Conservation (phyloP, 2,113 vertebrate genomes). For the Myxocyprinus asiaticus region DNA sequence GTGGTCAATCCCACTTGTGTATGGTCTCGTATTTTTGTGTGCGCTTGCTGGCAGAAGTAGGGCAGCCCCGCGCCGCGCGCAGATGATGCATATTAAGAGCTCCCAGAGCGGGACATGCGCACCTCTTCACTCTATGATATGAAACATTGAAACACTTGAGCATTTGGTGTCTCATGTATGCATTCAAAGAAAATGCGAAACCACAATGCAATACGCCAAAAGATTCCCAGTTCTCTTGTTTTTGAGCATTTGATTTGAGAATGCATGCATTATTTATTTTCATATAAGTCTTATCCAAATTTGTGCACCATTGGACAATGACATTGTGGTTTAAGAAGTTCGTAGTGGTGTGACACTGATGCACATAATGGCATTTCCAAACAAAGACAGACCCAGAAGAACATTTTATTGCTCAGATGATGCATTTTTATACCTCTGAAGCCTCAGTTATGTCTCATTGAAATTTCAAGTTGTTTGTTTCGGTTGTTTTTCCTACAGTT, state of each 20-base stretch:
- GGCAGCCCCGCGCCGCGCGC: constrained; percentile 27
- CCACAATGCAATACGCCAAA: neutral
- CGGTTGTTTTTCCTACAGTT: no score
- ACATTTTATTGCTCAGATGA: no score
- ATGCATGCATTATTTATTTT: neutral
- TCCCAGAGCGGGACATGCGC: neutral
- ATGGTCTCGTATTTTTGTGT: constrained; percentile 20
- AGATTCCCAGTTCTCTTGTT: neutral
- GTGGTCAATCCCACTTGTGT: constrained; percentile 46
- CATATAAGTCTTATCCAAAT: neutral
- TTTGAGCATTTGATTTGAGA: neutral
- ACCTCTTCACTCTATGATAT: neutral
- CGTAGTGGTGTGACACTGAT: neutral
- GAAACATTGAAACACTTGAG: neutral
- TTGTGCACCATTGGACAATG: neutral
- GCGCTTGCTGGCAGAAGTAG: constrained; percentile 33
- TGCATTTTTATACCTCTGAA: no score
- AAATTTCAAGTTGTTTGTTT: no score
- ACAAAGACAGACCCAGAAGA: neutral
- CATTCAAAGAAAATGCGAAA: neutral
- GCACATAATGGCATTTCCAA: neutral
- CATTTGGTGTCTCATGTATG: neutral
- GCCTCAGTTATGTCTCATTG: no score
- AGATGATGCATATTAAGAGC: constrained; percentile 33
- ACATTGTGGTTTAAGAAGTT: neutral